Conservation (phyloP, 1,140 invertebrate genomes). For the Paraescarpia echinospica region DNA sequence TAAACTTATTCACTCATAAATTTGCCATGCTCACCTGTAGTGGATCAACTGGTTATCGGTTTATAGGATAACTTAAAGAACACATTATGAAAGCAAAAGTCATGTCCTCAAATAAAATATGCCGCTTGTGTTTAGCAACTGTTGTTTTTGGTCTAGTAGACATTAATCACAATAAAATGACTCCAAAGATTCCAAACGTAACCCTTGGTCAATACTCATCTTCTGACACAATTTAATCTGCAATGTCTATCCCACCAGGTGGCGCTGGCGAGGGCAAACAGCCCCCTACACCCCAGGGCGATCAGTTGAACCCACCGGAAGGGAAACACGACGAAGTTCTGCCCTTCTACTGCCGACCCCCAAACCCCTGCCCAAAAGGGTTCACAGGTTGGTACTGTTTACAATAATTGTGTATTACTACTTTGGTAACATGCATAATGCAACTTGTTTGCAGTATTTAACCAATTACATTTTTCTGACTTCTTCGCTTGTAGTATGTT, state of each 20-base stretch:
- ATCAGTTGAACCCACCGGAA: constrained; percentile 65
- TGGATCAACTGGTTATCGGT: no score
- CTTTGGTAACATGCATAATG: not conserved
- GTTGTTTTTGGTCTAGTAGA: no score
- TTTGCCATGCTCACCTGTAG: no score
- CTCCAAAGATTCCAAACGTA: no score
- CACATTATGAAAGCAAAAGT: no score
- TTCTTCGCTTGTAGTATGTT: not conserved
- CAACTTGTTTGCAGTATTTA: not conserved
- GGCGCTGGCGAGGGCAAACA: constrained; percentile 77
- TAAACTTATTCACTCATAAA: no score
- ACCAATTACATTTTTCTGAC: not conserved
- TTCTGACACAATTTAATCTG: not conserved
- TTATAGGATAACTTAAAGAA: no score
- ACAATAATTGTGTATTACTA: no score
- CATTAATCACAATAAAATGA: no score
- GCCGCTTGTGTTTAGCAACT: no score
- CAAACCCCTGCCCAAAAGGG: constrained; percentile 90
- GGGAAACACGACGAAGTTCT: constrained; percentile 89
- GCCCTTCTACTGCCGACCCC: constrained; percentile 97
- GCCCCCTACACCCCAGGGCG: constrained; percentile 66
- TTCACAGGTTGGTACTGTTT: constrained; percentile 58
- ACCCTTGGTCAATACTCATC: no score
- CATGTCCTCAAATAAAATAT: no score
- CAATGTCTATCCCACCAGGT: constrained; percentile 56